These are phyloP conservation scores for Lampris megalopsis DNA, from an alignment of 2,113 vertebrate genomes.

Conservation along the genomic window DNA sequence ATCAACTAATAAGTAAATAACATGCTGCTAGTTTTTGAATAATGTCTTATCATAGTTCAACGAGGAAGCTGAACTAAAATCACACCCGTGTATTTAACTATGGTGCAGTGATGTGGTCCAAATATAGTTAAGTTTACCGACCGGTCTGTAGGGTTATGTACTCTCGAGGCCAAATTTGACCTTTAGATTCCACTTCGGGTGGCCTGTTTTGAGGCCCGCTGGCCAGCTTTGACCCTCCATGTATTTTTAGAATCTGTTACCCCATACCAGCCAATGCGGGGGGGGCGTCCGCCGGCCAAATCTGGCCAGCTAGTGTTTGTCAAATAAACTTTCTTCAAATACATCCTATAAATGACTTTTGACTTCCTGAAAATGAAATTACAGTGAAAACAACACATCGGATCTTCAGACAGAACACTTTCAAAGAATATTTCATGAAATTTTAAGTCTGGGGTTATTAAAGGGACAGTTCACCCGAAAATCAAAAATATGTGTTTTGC, in stretches of 20 bases:
- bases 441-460: too few relatives aligned
- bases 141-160: not conserved
- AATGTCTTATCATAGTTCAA: not conserved
- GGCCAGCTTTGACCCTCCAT: slow-evolving; percentile 19
- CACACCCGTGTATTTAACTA: not conserved
- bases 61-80: not conserved
- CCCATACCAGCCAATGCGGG: not conserved
- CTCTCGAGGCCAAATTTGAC: not conserved
- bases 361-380: slow-evolving; percentile 5
- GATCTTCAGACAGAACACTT: slow-evolving; percentile 3
- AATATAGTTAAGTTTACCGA: not conserved
- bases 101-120: not conserved
- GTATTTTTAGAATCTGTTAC: slow-evolving; percentile 14
- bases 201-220: not conserved
- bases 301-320: slow-evolving; percentile 29
- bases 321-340: slow-evolving; percentile 3
- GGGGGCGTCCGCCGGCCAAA: slow-evolving; percentile 1
- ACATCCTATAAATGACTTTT: not conserved
- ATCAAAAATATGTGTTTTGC: too few relatives aligned
- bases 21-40: too few relatives aligned
- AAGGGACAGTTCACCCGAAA: too few relatives aligned
- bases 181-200: not conserved
- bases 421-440: too few relatives aligned
- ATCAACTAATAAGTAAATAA: too few relatives aligned
- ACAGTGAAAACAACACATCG: not conserved